Percentiles rank a stretch among this genome's conserved stretches.
Conservation (phyloP, 2,888 invertebrate species). For the Eupithecia insigniata region DNA sequence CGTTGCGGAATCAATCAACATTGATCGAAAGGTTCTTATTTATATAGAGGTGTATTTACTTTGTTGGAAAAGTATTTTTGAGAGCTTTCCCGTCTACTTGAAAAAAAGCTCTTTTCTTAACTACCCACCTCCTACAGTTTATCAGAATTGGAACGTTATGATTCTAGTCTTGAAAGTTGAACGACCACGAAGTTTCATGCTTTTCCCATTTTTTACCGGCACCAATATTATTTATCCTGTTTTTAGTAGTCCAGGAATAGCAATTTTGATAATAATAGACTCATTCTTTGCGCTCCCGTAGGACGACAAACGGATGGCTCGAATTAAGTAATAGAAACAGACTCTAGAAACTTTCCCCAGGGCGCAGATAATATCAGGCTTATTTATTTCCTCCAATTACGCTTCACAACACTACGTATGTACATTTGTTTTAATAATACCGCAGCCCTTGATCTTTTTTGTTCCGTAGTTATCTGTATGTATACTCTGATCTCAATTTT, state of each 20-base stretch:
- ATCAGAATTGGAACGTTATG: neutral
- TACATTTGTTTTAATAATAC: constrained; percentile 16
- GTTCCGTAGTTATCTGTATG: too few species aligned
- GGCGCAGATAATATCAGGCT: constrained; percentile 14
- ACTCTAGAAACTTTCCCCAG: constrained; percentile 14
- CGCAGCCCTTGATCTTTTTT: neutral
- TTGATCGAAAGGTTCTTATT: constrained; percentile 16
- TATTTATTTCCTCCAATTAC: constrained; percentile 34
- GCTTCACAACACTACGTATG: constrained; percentile 19
- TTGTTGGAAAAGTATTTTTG: neutral
- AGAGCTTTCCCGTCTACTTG: neutral
- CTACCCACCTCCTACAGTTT: neutral
- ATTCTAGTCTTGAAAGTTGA: neutral
- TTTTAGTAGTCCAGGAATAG: neutral
- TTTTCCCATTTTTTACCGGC: neutral
- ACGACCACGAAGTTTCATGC: neutral
- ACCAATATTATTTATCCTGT: neutral
- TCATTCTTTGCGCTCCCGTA: neutral
- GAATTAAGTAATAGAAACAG: constrained; percentile 10
- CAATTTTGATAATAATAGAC: neutral
- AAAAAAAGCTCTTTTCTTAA: neutral
- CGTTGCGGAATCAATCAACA: constrained; percentile 7
- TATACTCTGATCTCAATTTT: neutral
- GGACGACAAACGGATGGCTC: constrained; percentile 4
- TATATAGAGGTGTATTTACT: constrained; percentile 7